Conservation (phyloP, 2,113 vertebrate genomes). For the Empidonax alnorum region DNA sequence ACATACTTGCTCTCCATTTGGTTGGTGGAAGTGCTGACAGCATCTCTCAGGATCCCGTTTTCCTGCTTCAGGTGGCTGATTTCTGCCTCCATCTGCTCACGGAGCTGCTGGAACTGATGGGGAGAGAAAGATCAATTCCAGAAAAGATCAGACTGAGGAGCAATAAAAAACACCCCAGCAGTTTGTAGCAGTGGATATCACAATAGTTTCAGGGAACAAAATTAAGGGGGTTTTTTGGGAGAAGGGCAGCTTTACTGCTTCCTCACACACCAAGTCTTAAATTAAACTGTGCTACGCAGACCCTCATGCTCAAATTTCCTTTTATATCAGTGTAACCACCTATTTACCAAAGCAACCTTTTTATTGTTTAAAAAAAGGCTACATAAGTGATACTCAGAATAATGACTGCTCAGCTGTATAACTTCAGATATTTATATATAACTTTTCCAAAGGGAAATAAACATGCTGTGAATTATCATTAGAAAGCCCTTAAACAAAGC, state of each 20-base stretch:
- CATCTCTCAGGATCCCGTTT: constrained; percentile 94
- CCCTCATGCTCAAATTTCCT: background rate
- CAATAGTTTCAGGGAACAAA: background rate
- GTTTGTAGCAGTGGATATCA: background rate
- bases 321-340: background rate
- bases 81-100: constrained; percentile 94
- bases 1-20: constrained; percentile 98
- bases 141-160: background rate
- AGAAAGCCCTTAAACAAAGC: background rate
- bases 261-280: background rate
- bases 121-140: background rate
- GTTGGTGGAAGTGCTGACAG: constrained; percentile 95
- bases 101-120: constrained; percentile 89
- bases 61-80: constrained; percentile 94
- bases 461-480: background rate
- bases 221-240: background rate
- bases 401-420: background rate
- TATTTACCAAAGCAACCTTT: background rate
- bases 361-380: background rate
- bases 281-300: background rate
- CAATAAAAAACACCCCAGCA: background rate
- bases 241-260: background rate
- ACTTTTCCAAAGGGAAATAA: background rate
- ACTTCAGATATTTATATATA: background rate
- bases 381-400: background rate